Conservation (phyloP, 92 coral and sea anemone species). For the Porites divaricata region DNA sequence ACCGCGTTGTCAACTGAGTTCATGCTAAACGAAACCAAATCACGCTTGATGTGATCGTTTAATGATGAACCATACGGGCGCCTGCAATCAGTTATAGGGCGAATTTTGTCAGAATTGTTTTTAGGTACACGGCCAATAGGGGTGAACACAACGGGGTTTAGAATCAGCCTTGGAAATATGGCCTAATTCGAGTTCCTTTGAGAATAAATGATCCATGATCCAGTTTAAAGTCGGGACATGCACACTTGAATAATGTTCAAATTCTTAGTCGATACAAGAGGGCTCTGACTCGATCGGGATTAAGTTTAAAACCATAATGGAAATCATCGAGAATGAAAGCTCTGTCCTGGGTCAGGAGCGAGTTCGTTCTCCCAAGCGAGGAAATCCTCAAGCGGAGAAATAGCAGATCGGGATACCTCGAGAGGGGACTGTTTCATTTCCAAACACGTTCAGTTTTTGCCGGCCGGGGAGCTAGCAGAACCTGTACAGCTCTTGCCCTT, state of each 20-base stretch:
- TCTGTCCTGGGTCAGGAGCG: background rate
- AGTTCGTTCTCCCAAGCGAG: constrained; percentile 42
- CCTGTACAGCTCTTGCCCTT: too few relatives aligned
- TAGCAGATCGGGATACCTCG: too few relatives aligned
- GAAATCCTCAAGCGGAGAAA: constrained; percentile 24
- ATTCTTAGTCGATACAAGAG: constrained; percentile 1
- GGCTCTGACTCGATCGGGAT: background rate
- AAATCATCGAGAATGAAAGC: constrained; percentile 21
- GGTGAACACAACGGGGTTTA: constrained; percentile 10
- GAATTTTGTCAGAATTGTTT: constrained; percentile 30
- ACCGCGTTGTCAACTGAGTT: background rate
- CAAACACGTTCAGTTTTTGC: too few relatives aligned
- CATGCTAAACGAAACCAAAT: background rate
- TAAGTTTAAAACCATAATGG: background rate
- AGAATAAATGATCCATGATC: constrained; percentile 15
- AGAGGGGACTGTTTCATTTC: too few relatives aligned
- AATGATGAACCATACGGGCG: constrained; percentile 17
- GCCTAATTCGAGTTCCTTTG: constrained; percentile 6
- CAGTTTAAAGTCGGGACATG: constrained; percentile 16
- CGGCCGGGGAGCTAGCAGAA: too few relatives aligned
- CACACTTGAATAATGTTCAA: constrained; percentile 19
- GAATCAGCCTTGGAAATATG: background rate
- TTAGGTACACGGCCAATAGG: constrained; percentile 36
- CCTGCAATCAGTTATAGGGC: constrained; percentile 38
- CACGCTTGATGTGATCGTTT: constrained; percentile 10